Base-by-base conservation (phyloP, 2,797 vertebrate species). In the Heliangelus exortis region DNA sequence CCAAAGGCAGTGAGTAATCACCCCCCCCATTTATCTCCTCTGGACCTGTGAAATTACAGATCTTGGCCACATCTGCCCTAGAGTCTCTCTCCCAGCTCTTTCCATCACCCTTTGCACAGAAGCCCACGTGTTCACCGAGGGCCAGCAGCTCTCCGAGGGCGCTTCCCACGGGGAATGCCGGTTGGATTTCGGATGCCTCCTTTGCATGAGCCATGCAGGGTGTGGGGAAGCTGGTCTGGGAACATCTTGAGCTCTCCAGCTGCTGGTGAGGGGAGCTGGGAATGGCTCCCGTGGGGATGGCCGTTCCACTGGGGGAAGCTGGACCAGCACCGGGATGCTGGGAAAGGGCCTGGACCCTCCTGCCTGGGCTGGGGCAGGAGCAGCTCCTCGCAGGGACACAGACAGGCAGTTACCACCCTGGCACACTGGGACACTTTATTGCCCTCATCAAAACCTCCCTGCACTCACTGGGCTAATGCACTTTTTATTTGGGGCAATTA, bases 61-160 rank as follows among this genome's bases (percentile, higher is more conserved):
- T 36, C 34, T 47, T 0, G 0, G 29, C 7, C 85, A 69, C 0
- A 0, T 48, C 45, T 68, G 59, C 39, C 47, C 26, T 5, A 3
- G 15, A 65, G 50, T 13, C 79, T 71, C 43, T 34, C 48, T 88
- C 69, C 61, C 80, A 62, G 41, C 50, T 41, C 23, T 5, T 90
- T 81, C 71, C 79, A 43, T 33, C 85, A 39, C 19, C 5, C 4
- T 31, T 59, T 5, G 36, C 81, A 50, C 43, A 12, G 34, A 10
- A 84, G 34, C 16, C 13, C 0, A 7, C 53, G 20, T 51, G 66
- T 76, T 51, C 3, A 6, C 3, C 1, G 55, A 21, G 31, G 17
- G 17, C 2, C 39, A 26, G 43, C 0, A 1, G 63, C 17, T 54
- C 43, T 51, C n/a, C 1, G 0, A 50, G 68, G 39, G 45, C 1